Base-by-base conservation (phyloP, 1,140 invertebrate species). In the Heliconius hewitsoni region DNA sequence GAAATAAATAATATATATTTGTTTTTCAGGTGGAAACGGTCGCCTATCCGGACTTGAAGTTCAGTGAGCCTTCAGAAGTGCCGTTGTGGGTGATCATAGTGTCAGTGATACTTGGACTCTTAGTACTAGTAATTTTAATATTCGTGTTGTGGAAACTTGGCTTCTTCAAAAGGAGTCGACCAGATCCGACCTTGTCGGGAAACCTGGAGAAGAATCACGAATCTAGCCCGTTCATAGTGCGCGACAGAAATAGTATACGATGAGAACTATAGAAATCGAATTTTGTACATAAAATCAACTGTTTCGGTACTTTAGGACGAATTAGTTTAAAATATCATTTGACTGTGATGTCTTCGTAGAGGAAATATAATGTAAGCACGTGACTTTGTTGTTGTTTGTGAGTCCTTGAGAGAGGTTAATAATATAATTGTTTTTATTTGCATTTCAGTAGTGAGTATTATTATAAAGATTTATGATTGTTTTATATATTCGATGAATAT, bases 61-160 rank as follows among this genome's bases (percentile, higher is more conserved):
- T 97, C 79, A 96, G 96, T 73, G 96, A 97, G 83, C 95, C 96
- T 16, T 95, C 96, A 37, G 96, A 96, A 78, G 95, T 98, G 1
- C 97, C 97, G 6, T 94, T 97, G 72, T 98, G 98, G 97, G 96
- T 98, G 71, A 98, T 98, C 72, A 96, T 98, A 77, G 94, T 98
- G 6, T 96, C 97, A 50, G 96, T 98, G 37, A 95, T 98, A 73
- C 96, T 96, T 2, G 98, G 98, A 27, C 89, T 99, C 19, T 90
- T 98, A 79, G 93, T 98, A 3, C 94, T 99, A 34, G 95, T 98
- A 11, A 84, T 98, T 1, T 93, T 98, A 42, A 97, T 97, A n/a
- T 94, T 97, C 30, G 91, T 97, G 5, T 89, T 98, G 34, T 98
- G 97, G 96, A 98, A 97, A 94, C 95, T 97, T 42, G 98, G 98